Percentiles rank a stretch among this genome's conserved stretches.
These are phyloP conservation scores for Emydoidea blandingii DNA, from an alignment of 2,797 vertebrate genomes.

Conservation along the genomic window DNA sequence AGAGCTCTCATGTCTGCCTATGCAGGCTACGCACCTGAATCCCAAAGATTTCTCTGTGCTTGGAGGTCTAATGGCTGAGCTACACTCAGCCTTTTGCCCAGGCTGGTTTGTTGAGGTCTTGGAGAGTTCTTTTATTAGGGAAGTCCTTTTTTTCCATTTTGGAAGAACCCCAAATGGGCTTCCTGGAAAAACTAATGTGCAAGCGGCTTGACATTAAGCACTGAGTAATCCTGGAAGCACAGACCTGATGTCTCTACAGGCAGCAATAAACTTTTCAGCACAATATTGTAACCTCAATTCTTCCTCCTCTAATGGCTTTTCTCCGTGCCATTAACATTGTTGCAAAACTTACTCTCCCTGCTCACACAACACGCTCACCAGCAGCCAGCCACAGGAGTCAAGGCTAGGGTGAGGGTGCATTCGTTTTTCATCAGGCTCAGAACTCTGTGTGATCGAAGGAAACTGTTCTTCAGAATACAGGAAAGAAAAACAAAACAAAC, in stretches of 20 bases:
- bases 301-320: slow-evolving; percentile 83
- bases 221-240: slow-evolving; percentile 81
- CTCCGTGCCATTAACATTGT: slow-evolving; percentile 74
- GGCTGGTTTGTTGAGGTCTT: not conserved
- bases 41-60: not conserved
- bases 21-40: not conserved
- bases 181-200: slow-evolving; percentile 79
- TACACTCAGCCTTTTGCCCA: not conserved
- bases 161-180: slow-evolving; percentile 81
- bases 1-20: too few species aligned
- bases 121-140: slow-evolving; percentile 68
- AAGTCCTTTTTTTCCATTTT: slow-evolving; percentile 78
- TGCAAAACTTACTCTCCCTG: slow-evolving; percentile 60
- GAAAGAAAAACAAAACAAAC: not conserved
- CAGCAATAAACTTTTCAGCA: slow-evolving; percentile 82
- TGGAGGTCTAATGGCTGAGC: not conserved
- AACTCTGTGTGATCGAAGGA: not conserved
- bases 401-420: not conserved
- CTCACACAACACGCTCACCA: not conserved
- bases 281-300: slow-evolving; percentile 81
- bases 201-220: slow-evolving; percentile 76
- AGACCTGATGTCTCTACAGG: slow-evolving; percentile 83
- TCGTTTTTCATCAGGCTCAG: not conserved
- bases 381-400: accelerated
- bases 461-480: not conserved